These are phyloP conservation scores for Rhingia campestris DNA, from an alignment of 2,888 invertebrate species.

Conservation along the genomic window DNA sequence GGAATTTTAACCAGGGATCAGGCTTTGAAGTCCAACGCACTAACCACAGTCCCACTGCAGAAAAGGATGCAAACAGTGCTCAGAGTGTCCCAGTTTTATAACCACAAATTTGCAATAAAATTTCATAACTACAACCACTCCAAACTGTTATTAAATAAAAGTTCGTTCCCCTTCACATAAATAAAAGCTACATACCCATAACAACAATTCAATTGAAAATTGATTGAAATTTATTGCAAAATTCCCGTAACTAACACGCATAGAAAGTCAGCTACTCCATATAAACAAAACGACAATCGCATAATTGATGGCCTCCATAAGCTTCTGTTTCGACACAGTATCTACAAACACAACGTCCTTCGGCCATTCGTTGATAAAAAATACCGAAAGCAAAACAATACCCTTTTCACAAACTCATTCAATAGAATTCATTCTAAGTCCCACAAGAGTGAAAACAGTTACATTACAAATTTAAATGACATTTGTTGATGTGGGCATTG, in stretches of 20 bases:
- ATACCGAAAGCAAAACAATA: constrained; percentile 24
- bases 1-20: no score
- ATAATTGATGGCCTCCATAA: constrained; percentile 26
- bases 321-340: constrained; percentile 2
- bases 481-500: constrained; percentile 50
- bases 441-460: constrained; percentile 30
- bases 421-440: constrained; percentile 6
- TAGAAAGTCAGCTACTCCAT: constrained; percentile 5
- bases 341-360: constrained; percentile 12
- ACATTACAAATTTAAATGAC: constrained; percentile 60
- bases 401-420: constrained; percentile 24
- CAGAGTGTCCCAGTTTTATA: no score
- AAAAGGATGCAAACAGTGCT: no score
- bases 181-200: neutral
- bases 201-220: neutral
- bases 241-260: neutral
- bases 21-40: no score
- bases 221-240: constrained; percentile 27
- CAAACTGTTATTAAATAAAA: no score
- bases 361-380: neutral
- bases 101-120: no score
- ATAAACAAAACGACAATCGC: constrained; percentile 10
- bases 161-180: no score
- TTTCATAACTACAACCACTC: no score
- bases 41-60: no score